Conservation (phyloP, 1,140 invertebrate species). For the Zeugodacus cucurbitae region DNA sequence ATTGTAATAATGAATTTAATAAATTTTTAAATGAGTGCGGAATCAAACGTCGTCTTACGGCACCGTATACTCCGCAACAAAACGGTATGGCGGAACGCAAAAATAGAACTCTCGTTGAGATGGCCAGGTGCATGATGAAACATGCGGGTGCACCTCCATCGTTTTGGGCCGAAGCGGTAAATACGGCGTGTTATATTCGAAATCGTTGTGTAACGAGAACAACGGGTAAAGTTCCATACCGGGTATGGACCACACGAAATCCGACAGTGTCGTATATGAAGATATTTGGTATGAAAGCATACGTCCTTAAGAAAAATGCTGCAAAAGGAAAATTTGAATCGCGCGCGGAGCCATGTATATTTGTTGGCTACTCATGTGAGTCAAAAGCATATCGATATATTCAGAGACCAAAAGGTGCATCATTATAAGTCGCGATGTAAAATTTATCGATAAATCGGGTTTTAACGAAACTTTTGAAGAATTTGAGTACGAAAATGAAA, state of each 20-base stretch:
- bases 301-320: conserved; percentile 47
- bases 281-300: conserved; percentile 57
- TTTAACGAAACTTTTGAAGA: too few relatives aligned
- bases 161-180: conserved; percentile 50
- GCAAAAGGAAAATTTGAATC: conserved; percentile 42
- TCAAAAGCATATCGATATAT: too few relatives aligned
- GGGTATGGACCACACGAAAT: conserved; percentile 57
- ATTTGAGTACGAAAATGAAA: too few relatives aligned
- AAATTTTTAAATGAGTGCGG: conserved; percentile 45
- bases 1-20: conserved; percentile 53
- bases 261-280: conserved; percentile 55
- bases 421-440: conserved; percentile 48
- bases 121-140: too few relatives aligned
- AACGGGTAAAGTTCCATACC: conserved; percentile 52
- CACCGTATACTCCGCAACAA: conserved; percentile 51
- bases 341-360: conserved; percentile 20
- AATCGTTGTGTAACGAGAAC: conserved; percentile 50
- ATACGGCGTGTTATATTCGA: conserved; percentile 45
- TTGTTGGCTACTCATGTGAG: conserved; percentile 41
- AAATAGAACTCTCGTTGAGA: too few relatives aligned
- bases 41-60: conserved; percentile 47
- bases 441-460: conserved; percentile 14
- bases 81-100: conserved; percentile 55
- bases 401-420: conserved; percentile 49
- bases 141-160: conserved; percentile 41